A percentile compares a stretch with the other conserved stretches of the same genome.
phyloP scores from a whole-genome alignment of 1,140 invertebrate genomes.

The Brachionus manjavacas region DNA sequence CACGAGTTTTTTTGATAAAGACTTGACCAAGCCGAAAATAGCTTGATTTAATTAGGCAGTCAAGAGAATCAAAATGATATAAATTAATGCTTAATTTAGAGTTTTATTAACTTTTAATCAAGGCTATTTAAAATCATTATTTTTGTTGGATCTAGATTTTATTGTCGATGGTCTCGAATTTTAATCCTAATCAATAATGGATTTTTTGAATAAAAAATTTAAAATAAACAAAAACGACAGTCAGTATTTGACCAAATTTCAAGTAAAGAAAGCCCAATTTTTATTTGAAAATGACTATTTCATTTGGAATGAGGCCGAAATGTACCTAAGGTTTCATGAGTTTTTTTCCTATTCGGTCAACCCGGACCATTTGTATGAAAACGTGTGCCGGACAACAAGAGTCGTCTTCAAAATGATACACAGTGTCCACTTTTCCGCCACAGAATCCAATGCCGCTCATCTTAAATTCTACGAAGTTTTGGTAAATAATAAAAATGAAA shows the following conservation, averaged over 20 bases:
- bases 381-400: neutral
- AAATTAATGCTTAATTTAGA: neutral
- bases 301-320: slow-evolving; percentile 42
- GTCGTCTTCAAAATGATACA: slow-evolving; percentile 24
- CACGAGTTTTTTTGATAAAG: neutral
- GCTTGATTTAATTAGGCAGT: neutral
- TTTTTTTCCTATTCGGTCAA: neutral
- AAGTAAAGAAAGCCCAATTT: slow-evolving; percentile 36
- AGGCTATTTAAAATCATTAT: slow-evolving; percentile 1
- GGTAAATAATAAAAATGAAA: neutral
- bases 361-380: neutral
- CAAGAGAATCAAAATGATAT: neutral
- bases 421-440: neutral
- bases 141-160: neutral
- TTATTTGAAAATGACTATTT: slow-evolving; percentile 42
- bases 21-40: neutral
- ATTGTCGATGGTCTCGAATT: neutral
- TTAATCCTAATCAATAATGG: neutral
- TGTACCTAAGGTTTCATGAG: slow-evolving; percentile 35
- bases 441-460: slow-evolving; percentile 27
- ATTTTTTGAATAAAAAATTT: neutral
- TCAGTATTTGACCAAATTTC: neutral
- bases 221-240: slow-evolving; percentile 37
- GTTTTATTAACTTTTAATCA: neutral
- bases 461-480: slow-evolving; percentile 33